These are phyloP conservation scores for Trematocara stigmaticum DNA, from an alignment of 2,113 vertebrate species.

Conservation along the genomic window DNA sequence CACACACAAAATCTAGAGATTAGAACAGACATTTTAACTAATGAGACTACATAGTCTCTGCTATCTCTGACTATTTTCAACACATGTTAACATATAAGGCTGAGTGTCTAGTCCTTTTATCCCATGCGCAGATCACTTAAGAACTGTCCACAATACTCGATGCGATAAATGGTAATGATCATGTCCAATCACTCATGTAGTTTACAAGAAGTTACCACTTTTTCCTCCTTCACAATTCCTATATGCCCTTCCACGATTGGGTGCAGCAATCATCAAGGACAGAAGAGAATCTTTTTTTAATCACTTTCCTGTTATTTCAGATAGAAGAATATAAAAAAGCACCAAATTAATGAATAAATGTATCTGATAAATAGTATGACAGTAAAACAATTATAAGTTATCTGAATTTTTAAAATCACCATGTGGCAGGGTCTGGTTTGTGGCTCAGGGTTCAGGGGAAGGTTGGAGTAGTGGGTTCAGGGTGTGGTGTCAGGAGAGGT, in stretches of 20 bases:
- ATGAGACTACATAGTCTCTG: not conserved
- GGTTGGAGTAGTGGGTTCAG: not conserved
- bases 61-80: not conserved
- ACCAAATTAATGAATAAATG: too few species aligned
- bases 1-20: not conserved
- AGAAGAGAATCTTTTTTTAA: not conserved
- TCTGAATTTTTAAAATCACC: not conserved
- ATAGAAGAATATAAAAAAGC: too few species aligned
- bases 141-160: not conserved
- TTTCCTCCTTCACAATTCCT: too few species aligned
- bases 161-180: not conserved
- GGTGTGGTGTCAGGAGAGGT: not conserved
- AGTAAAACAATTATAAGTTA: not conserved
- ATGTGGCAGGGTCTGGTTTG: not conserved
- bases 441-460: not conserved
- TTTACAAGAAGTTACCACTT: not conserved
- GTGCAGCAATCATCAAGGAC: not conserved
- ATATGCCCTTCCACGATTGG: not conserved
- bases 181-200: not conserved
- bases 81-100: not conserved
- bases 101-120: not conserved
- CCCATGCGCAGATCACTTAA: too few species aligned
- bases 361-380: not conserved
- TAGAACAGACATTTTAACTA: not conserved
- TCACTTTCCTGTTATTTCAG: too few species aligned